phyloP scores from a whole-genome alignment of 2,888 invertebrate genomes.

The Catocala sponsa region DNA sequence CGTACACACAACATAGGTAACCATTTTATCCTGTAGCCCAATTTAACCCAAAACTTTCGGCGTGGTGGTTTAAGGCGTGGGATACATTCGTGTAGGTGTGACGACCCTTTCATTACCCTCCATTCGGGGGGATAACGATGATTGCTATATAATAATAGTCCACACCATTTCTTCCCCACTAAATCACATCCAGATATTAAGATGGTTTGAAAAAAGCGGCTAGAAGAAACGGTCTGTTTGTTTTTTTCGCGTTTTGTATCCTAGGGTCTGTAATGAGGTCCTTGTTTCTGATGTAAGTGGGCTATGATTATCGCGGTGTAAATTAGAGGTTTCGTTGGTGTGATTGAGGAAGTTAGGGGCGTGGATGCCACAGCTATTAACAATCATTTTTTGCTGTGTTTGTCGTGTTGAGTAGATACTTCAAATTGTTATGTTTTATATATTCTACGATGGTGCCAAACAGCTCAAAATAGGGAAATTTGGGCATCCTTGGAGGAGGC shows the following conservation, averaged over 20 bases:
- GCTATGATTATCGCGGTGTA: neutral
- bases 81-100: constrained; percentile 63
- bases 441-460: too few species aligned
- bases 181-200: constrained; percentile 52
- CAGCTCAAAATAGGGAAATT: too few species aligned
- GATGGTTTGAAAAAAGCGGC: constrained; percentile 35
- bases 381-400: too few species aligned
- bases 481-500: too few species aligned
- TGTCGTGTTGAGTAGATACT: too few species aligned
- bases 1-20: too few species aligned
- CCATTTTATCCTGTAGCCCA: neutral
- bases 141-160: constrained; percentile 71
- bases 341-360: constrained; percentile 3
- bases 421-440: too few species aligned
- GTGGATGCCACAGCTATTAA: neutral
- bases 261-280: constrained; percentile 11
- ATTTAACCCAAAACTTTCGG: constrained; percentile 31
- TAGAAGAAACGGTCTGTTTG: constrained; percentile 33
- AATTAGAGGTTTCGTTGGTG: neutral
- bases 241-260: constrained; percentile 28
- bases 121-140: constrained; percentile 59
- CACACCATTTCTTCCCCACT: constrained; percentile 67
- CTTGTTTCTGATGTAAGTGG: constrained; percentile 9
- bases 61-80: constrained; percentile 51
- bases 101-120: constrained; percentile 63